Evolutionary conservation across 2,888 invertebrate genomes (phyloP).

Genomic region (Apotomis betuletana): DNA sequence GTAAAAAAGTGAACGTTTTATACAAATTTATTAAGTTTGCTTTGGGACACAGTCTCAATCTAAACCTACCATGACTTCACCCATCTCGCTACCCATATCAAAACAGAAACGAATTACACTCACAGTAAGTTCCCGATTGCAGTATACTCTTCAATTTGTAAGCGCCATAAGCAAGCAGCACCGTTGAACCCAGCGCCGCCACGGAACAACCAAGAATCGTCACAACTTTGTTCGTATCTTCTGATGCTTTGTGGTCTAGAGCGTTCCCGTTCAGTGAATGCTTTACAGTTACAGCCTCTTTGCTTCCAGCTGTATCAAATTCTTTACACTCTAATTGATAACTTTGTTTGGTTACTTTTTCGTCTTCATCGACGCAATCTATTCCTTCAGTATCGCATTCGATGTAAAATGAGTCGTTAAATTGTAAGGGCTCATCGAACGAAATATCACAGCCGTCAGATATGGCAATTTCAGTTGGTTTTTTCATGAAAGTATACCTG

Average conservation of each 20-base stretch:
- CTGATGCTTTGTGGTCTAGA: not conserved
- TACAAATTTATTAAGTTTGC: too few relatives aligned
- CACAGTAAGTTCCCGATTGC: conserved; percentile 27
- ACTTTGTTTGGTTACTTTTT: not conserved
- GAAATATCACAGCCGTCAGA: conserved; percentile 20
- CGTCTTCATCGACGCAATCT: conserved; percentile 3
- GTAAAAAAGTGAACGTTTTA: too few relatives aligned
- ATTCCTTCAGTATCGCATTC: conserved; percentile 25
- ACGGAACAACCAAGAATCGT: conserved; percentile 8
- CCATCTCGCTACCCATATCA: not conserved
- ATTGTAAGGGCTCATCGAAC: not conserved
- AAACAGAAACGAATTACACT: conserved; percentile 6
- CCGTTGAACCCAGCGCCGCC: not conserved
- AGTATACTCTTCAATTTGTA: conserved; percentile 9
- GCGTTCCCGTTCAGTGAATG: too few relatives aligned
- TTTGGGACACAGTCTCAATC: too few relatives aligned
- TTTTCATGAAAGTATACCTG: conserved; percentile 13
- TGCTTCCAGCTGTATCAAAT: not conserved
- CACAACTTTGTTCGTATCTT: not conserved
- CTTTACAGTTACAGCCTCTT: too few relatives aligned
- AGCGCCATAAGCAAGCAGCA: not conserved
- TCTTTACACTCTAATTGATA: conserved; percentile 26
- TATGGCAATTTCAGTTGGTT: not conserved
- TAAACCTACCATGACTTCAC: too few relatives aligned
- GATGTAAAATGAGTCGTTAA: conserved; percentile 12